phyloP scores from a whole-genome alignment of 2,113 vertebrate species.

The Numida meleagris region DNA sequence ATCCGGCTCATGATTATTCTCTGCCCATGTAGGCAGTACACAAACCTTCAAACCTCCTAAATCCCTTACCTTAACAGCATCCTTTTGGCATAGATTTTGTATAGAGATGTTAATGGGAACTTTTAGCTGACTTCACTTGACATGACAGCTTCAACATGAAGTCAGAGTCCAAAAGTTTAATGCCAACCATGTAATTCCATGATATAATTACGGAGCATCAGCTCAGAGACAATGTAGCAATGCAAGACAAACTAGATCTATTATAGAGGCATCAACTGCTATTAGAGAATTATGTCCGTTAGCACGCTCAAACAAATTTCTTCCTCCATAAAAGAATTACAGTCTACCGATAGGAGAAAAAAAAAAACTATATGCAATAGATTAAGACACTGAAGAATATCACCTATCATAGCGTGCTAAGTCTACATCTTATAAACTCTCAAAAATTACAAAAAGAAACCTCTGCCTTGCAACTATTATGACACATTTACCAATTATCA shows the following conservation, averaged over 20 bases:
- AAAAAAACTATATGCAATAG: neutral
- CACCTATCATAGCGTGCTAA: neutral
- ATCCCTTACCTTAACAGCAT: fast-evolving
- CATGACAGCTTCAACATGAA: neutral
- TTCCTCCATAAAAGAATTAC: constrained; percentile 2
- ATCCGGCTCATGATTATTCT: neutral
- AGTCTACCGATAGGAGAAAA: neutral
- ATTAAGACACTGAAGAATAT: neutral
- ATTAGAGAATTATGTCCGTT: neutral
- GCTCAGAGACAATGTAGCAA: neutral
- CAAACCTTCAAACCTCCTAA: neutral
- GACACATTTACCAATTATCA: neutral
- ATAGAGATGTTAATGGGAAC: neutral
- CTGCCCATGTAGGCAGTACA: fast-evolving
- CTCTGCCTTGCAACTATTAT: neutral
- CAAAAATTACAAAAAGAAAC: neutral
- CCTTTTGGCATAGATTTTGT: neutral
- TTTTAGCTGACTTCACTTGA: neutral
- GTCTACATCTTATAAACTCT: neutral
- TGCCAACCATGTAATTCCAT: neutral
- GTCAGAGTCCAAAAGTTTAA: neutral
- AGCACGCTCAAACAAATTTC: neutral
- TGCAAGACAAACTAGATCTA: neutral
- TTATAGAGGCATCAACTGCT: neutral
- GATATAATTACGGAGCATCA: neutral